Evolutionary conservation across 2,888 invertebrate species (phyloP), one percentile per base, ranked within the genome.

Genomic region (Dysmachus trigonus): DNA sequence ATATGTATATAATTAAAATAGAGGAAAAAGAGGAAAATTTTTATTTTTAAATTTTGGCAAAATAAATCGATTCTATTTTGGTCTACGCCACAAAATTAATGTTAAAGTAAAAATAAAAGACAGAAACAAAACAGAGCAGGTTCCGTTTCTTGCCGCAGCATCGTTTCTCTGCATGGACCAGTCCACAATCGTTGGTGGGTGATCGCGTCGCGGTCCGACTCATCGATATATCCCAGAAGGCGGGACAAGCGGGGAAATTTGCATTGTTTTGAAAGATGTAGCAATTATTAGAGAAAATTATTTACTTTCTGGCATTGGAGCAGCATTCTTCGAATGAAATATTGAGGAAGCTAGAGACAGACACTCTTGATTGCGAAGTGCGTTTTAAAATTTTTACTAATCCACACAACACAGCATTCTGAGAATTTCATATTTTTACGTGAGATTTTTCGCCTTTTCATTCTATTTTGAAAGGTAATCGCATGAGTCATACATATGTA

Each of bases 21-120:
- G 38, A 31, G 30, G 38, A 41, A 84, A 41, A 72, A 84, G 41
- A 30, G 73, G 31, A 73, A 73, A n/a, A 81, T 30, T 33, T 73
- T 86, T 86, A 86, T 86, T 86, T 86, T 71, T 81, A 86, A 79
- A 86, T 81, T 72, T 79, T 86, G 86, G 86, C 86, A 86, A 86
- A 86, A 71, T 86, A 81, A 79, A 62, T 72, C 18, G 18, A 18
- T 72, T 79, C 86, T 86, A 86, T 86, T 86, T 72, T 81, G 71
- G 71, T 71, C 15, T 18, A 33, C 47, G 73, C 35, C 86, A 73
- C 79, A 86, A 71, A 85, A 77, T 62, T 85, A 53, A 76, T 35
- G 76, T 76, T 38, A 76, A 76, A 79, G 41, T 79, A 79, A 47
- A 79, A 79, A 79, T 79, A 79, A 79, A 51, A 47, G 41, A 4